A percentile compares a stretch with the other conserved stretches of the same genome.
Conservation (phyloP, 2,113 vertebrate species). For the Notiomystis cincta region DNA sequence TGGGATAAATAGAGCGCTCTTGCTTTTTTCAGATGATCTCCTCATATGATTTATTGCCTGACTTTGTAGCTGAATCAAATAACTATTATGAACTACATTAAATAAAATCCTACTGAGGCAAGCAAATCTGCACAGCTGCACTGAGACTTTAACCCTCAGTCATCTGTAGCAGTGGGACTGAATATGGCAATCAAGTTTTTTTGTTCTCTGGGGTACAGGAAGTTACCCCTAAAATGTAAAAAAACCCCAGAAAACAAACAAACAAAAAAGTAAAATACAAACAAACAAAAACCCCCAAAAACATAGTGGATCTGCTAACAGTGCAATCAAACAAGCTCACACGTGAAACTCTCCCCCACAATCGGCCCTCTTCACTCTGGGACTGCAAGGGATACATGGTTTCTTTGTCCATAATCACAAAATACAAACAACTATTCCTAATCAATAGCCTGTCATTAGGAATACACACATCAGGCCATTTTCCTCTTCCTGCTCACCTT, state of each 20-base stretch:
- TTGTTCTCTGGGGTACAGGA: not conserved
- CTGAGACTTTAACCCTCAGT: not conserved
- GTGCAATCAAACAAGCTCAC: not conserved
- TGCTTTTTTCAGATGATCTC: not conserved
- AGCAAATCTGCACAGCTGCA: not conserved
- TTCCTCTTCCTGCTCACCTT: slow-evolving; percentile 77
- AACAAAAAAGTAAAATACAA: not conserved
- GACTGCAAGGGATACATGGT: not conserved
- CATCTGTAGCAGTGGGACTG: not conserved
- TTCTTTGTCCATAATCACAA: not conserved
- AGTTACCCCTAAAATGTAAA: not conserved
- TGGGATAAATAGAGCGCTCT: not conserved
- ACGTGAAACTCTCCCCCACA: fast-evolving
- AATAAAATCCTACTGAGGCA: not conserved
- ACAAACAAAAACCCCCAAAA: fast-evolving
- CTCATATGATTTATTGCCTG: not conserved
- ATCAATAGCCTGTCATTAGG: not conserved
- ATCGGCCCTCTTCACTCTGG: not conserved
- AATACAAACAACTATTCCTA: not conserved
- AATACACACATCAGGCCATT: not conserved
- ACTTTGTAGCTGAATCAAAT: not conserved
- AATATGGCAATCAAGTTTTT: not conserved
- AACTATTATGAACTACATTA: not conserved
- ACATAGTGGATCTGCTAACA: not conserved
- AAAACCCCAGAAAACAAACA: not conserved